phyloP scores from a whole-genome alignment of 1,140 invertebrate genomes.

The Hyles vespertilio region DNA sequence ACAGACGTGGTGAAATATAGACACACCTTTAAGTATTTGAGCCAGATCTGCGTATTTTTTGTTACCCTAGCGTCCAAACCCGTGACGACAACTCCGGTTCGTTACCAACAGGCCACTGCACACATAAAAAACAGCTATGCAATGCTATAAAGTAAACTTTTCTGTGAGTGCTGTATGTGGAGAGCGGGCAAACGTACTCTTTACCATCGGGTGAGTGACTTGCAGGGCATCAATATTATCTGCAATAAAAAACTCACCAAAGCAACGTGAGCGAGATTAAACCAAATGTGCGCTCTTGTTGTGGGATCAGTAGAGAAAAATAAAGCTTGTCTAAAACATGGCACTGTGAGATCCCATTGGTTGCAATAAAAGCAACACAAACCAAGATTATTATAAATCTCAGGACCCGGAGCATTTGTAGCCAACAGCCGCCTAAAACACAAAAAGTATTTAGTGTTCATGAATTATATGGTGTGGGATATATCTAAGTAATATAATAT shows the following conservation, averaged over 20 bases:
- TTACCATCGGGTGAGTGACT: no score
- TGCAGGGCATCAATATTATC: neutral
- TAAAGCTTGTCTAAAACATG: constrained; percentile 96
- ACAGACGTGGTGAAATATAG: no score
- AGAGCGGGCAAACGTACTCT: no score
- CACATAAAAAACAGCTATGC: no score
- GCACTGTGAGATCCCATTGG: constrained; percentile 96
- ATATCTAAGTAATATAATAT: neutral
- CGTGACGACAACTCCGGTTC: no score
- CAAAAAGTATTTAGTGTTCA: neutral
- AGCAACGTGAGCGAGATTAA: constrained; percentile 95
- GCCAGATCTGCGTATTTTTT: no score
- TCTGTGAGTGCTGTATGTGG: no score
- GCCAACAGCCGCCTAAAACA: constrained; percentile 93
- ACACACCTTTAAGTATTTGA: no score
- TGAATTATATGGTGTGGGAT: no score
- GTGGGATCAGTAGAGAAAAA: constrained; percentile 84
- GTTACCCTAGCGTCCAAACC: no score
- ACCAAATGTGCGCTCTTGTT: constrained; percentile 90
- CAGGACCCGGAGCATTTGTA: constrained; percentile 95
- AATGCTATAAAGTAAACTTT: no score
- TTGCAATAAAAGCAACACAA: constrained; percentile 98
- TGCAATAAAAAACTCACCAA: constrained; percentile 80
- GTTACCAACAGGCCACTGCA: no score
- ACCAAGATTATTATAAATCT: constrained; percentile 97